Base-by-base conservation (phyloP, 1,140 invertebrate genomes). In the Temnothorax nylanderi region DNA sequence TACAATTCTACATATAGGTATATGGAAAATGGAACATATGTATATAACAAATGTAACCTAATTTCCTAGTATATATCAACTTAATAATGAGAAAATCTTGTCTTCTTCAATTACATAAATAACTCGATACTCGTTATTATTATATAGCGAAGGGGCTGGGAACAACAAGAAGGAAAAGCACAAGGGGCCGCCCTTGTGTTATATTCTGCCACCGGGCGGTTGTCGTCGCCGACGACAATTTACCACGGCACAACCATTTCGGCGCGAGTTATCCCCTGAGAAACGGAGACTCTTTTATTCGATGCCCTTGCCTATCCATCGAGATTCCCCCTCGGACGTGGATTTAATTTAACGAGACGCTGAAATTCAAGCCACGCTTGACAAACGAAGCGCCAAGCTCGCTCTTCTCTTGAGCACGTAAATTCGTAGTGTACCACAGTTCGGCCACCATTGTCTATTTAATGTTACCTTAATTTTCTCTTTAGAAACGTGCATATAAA, bases 311-410 rank as follows among this genome's bases (percentile, higher is more conserved):
- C 37, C 67, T 58, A 82, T 16, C 18, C 54, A 82, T 75, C 54
- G 69, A 72, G 80, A 34, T 41, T 80, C 56, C 69, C 41, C 41
- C 13, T 84, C 7, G 69, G 80, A 84, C 69, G 51, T 58, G 80
- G 69, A 84, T 84, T 84, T 84, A 84, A 84, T 84, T 84, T 84
- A 84, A 84, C 80, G 54, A 84, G 80, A 84, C 54, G 69, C 69
- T 84, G 80, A 84, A 84, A 84, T 74, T 84, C 80, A 84, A 84
- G 69, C 80, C 54, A 62, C 67, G 80, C 51, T 82, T 74, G 54
- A 74, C 69, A 84, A 84, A 84, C 80, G 67, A 74, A 84, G 54
- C 37, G 34, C 65, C 51, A 82, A 71, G 32, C 58, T 82, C 41
- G 51, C 54, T 74, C 37, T 26, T 84, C 69, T 54, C 54, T 49